Conservation (phyloP, 2,888 invertebrate genomes). For the Frankliniella fusca region DNA sequence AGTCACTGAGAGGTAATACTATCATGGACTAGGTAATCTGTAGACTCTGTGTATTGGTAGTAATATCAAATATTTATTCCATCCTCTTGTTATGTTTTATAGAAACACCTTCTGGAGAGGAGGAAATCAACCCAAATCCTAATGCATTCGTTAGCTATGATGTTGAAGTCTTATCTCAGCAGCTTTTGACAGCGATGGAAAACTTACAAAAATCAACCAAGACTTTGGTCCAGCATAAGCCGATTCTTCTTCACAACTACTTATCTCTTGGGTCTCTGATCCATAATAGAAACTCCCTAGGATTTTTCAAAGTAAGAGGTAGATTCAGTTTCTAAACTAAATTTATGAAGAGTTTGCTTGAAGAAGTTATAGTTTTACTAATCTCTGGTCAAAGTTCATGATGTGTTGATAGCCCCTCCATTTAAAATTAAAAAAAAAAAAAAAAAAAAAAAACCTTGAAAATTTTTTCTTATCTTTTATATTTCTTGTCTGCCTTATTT, state of each 20-base stretch:
- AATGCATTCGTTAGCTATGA: constrained; percentile 49
- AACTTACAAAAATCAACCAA: constrained; percentile 44
- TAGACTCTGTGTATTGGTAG: neutral
- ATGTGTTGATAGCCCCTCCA: no score
- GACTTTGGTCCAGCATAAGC: constrained; percentile 59
- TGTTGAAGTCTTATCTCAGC: constrained; percentile 58
- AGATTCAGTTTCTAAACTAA: constrained; percentile 70
- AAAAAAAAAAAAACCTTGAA: no score
- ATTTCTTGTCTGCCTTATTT: no score
- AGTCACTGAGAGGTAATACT: constrained; percentile 63
- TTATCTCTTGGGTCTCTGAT: constrained; percentile 72
- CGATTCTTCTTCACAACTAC: constrained; percentile 75
- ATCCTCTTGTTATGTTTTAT: constrained; percentile 34
- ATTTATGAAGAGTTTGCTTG: neutral
- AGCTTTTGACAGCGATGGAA: constrained; percentile 55
- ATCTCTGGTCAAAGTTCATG: neutral
- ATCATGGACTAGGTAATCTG: neutral
- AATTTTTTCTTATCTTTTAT: no score
- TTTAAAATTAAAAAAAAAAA: no score
- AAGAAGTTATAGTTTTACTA: neutral
- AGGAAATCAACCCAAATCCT: constrained; percentile 47
- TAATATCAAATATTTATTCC: neutral
- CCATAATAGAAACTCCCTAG: constrained; percentile 76
- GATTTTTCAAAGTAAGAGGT: constrained; percentile 82
- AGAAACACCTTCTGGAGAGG: constrained; percentile 41